Percentiles rank a stretch among this genome's conserved stretches.
Conservation (phyloP, 2,797 vertebrate species). For the Lacerta viridis region DNA sequence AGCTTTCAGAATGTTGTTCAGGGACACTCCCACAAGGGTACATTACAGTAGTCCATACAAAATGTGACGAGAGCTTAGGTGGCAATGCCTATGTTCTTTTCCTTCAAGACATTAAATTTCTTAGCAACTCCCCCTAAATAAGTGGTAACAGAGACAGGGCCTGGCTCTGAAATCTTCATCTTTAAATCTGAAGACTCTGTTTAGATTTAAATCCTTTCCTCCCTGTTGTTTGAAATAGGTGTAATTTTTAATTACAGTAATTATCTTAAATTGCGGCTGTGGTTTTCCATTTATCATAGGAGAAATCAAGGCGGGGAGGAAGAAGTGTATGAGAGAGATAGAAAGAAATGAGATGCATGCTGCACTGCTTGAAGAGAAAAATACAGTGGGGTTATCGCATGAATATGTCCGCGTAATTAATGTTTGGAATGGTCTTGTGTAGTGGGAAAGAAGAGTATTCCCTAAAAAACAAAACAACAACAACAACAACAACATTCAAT, state of each 20-base stretch:
- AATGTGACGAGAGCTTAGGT: not conserved
- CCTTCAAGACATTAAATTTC: not conserved
- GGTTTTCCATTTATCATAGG: constrained; percentile 21
- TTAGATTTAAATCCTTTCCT: not conserved
- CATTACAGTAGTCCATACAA: not conserved
- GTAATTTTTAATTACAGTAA: constrained; percentile 32
- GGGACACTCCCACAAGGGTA: too few relatives aligned
- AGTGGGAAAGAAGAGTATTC: not conserved
- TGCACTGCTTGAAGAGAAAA: not conserved
- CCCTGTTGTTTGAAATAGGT: constrained; percentile 29
- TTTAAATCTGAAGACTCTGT: constrained; percentile 18
- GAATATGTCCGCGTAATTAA: constrained; percentile 7
- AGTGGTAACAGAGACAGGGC: not conserved
- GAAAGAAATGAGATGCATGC: not conserved
- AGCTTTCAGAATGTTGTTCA: too few relatives aligned
- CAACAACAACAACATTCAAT: not conserved
- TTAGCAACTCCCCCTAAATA: not conserved
- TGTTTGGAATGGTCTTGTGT: not conserved
- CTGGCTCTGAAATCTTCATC: not conserved
- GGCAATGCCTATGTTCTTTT: not conserved
- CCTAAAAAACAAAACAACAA: not conserved
- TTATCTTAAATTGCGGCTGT: constrained; percentile 40
- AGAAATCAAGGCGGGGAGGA: not conserved
- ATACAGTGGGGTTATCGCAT: constrained; percentile 7
- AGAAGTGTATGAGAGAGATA: not conserved